Evolutionary conservation across 2,113 vertebrate genomes (phyloP).

Genomic region (Phylloscopus whistleri): DNA sequence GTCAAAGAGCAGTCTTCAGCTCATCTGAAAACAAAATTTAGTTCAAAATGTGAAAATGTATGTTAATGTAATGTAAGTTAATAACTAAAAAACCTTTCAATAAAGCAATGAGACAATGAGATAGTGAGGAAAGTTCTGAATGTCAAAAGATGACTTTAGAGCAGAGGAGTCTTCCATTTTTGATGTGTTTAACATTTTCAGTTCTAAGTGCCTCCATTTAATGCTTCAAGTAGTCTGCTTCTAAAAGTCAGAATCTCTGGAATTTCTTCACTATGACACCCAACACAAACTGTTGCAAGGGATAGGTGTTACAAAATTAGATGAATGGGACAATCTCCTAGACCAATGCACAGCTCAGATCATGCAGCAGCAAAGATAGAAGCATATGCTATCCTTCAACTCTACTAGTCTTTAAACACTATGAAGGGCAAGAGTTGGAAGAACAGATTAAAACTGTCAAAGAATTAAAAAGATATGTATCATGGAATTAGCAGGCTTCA

Average conservation of each 20-base stretch:
- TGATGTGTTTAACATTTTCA: neutral
- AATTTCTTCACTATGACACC: neutral
- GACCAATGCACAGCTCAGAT: neutral
- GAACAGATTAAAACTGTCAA: neutral
- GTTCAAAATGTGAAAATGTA: neutral
- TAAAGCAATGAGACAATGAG: neutral
- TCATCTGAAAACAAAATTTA: neutral
- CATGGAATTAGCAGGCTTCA: neutral
- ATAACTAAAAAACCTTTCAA: neutral
- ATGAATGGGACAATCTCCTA: neutral
- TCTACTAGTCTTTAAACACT: neutral
- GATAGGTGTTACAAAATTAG: neutral
- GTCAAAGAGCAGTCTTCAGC: neutral
- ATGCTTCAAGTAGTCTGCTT: neutral
- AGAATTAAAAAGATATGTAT: neutral
- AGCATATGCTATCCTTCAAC: rapidly evolving
- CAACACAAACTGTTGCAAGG: neutral
- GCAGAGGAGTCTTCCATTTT: neutral
- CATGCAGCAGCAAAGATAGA: neutral
- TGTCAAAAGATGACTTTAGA: neutral
- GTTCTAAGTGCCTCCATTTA: neutral
- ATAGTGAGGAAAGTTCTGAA: neutral
- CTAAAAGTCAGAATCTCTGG: neutral
- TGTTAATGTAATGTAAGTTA: neutral
- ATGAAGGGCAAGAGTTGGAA: neutral